phyloP scores from a whole-genome alignment of 2,888 invertebrate genomes.

The Elmis aenea region DNA sequence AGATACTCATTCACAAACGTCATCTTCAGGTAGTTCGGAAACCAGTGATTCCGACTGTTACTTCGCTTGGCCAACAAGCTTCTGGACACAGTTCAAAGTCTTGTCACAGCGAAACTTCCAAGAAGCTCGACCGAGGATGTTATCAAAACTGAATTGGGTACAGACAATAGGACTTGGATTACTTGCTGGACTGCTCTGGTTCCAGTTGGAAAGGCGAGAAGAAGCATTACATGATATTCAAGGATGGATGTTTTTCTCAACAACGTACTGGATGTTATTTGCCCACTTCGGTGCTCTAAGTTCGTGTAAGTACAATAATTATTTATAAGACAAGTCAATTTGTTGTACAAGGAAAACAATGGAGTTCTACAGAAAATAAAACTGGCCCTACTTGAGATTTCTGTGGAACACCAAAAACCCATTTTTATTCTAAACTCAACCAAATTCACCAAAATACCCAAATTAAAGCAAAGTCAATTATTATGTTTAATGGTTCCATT shows the following conservation, averaged over 20 bases:
- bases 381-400: too few species aligned
- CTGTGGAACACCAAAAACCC: too few species aligned
- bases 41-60: slow-evolving; percentile 58
- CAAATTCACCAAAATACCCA: too few species aligned
- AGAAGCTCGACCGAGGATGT: slow-evolving; percentile 69
- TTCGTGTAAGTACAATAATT: slow-evolving; percentile 60
- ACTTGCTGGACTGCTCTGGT: slow-evolving; percentile 73
- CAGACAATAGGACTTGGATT: slow-evolving; percentile 69
- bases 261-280: slow-evolving; percentile 78
- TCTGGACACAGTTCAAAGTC: slow-evolving; percentile 73
- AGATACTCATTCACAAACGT: slow-evolving; percentile 65
- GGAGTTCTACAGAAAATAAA: too few species aligned
- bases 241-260: slow-evolving; percentile 81
- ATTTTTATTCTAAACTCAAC: too few species aligned
- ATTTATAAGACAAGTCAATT: background rate
- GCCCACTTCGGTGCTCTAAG: slow-evolving; percentile 73
- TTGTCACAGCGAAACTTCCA: slow-evolving; percentile 70
- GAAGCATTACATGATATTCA: slow-evolving; percentile 71
- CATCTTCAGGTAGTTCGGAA: slow-evolving; percentile 58
- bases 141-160: slow-evolving; percentile 71
- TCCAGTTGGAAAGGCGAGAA: slow-evolving; percentile 69
- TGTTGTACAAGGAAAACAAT: too few species aligned
- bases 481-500: background rate
- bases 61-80: slow-evolving; percentile 67
- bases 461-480: too few species aligned